These are phyloP conservation scores for Hymenopus coronatus DNA, from an alignment of 2,888 invertebrate genomes.

Conservation along the genomic window DNA sequence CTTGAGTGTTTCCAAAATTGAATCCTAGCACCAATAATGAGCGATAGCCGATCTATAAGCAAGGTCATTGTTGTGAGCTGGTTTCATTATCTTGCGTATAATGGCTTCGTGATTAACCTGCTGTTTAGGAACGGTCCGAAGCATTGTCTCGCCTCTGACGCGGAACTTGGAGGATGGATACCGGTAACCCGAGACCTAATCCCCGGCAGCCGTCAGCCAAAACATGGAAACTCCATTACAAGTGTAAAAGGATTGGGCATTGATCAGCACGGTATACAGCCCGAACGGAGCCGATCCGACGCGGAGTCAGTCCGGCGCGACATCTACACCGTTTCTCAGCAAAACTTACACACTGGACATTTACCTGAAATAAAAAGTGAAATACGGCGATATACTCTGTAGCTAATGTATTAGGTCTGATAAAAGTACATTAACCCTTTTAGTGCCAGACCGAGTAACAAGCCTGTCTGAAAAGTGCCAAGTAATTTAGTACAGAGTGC, in stretches of 20 bases:
- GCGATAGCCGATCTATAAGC: neutral
- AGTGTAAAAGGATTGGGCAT: slow-evolving; percentile 31
- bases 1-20: neutral
- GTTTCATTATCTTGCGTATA: neutral
- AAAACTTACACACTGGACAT: too few relatives aligned
- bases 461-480: too few relatives aligned
- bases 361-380: too few relatives aligned
- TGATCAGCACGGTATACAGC: slow-evolving; percentile 26
- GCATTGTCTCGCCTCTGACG: neutral
- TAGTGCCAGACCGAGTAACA: too few relatives aligned
- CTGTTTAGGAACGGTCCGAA: neutral
- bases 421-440: too few relatives aligned
- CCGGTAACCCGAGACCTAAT: slow-evolving; percentile 14
- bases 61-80: neutral
- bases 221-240: slow-evolving; percentile 35
- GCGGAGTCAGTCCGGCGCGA: neutral
- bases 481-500: too few relatives aligned
- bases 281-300: neutral
- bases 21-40: neutral
- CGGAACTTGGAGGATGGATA: neutral
- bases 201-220: slow-evolving; percentile 28
- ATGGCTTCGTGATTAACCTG: neutral
- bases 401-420: too few relatives aligned
- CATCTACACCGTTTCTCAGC: neutral
- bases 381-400: too few relatives aligned